Base-by-base conservation (phyloP, 2,113 vertebrate species). In the Cynocephalus volans region DNA sequence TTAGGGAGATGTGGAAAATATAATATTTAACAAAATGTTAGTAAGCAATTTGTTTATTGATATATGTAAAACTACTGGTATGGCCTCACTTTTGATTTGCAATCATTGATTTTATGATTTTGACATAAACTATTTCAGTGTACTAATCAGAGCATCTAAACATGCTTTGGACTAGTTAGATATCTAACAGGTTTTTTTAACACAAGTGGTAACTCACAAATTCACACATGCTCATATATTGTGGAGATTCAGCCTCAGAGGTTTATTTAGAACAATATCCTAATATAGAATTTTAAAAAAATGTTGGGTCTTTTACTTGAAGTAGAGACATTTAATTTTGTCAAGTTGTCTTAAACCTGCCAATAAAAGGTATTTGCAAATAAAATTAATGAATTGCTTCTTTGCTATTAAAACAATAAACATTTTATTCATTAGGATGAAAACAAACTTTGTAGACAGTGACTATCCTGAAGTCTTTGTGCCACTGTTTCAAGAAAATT, bases 381-480 rank as follows among this genome's bases (percentile, higher is more conserved):
- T 96, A 95, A 97, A 97, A 95, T 82, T 41, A 96, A 5, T 69
- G 50, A 94, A 77, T 75, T 96, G 12, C 84, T 94, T 87, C 88
- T 93, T 64, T 36, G 65, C 45, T 93, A 48, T 93, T 28, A 88
- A 84, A 82, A 83, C 0, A 54, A 31, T 75, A 76, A 67, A 45
- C 24, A 58, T 21, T 65, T 36, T 65, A 72, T 65, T 26, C 88
- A 3, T 23, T 90, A 96, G 76, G 94, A 97, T 82, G 86, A 97
- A 65, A 96, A 86, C 77, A 62, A 93, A 95, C 94, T 98, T 48
- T 96, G 14, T 83, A 98, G 87, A 89, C 96, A 95, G 93, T 97
- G 56, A 48, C 95, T 97, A 56, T 79, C 90, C 95, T 97, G 95
- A 90, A 96, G 94, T 97, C 79, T 96, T 21, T 97, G 98, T 97